A percentile compares a stretch with the other conserved stretches of the same genome.
Evolutionary conservation across 2,888 invertebrate species (phyloP).

Genomic region (Microctonus hyperodae): DNA sequence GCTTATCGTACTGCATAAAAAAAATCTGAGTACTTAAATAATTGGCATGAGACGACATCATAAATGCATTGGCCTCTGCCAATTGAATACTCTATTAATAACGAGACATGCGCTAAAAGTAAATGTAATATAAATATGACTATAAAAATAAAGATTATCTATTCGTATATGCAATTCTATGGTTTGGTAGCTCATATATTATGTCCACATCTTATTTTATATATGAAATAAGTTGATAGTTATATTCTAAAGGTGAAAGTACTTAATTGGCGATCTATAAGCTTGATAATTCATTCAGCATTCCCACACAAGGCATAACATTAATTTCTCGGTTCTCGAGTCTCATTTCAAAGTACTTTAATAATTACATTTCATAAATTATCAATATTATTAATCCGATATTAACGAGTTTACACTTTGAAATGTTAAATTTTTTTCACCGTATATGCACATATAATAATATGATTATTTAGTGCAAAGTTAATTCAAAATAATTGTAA

Average conservation of each 20-base stretch:
- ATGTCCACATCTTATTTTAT: slow-evolving; percentile 11
- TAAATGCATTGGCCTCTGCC: slow-evolving; percentile 5
- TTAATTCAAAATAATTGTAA: not conserved
- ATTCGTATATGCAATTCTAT: not conserved
- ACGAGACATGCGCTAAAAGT: not conserved
- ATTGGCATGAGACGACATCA: not conserved
- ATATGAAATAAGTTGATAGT: slow-evolving; percentile 10
- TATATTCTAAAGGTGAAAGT: slow-evolving; percentile 23
- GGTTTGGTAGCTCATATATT: not conserved
- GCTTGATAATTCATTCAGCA: slow-evolving; percentile 27
- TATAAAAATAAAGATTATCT: no score
- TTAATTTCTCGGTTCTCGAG: slow-evolving; percentile 13
- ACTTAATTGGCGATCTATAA: slow-evolving; percentile 20
- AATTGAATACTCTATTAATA: slow-evolving; percentile 4
- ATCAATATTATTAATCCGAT: not conserved
- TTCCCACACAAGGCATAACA: slow-evolving; percentile 19
- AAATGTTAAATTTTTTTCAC: not conserved
- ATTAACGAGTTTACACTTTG: not conserved
- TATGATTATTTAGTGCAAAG: not conserved
- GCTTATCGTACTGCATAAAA: not conserved
- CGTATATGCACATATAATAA: not conserved
- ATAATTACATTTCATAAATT: not conserved
- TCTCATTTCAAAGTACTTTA: not conserved
- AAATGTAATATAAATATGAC: not conserved
- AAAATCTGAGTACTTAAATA: not conserved